These are phyloP conservation scores for Eulimnadia texana DNA, from an alignment of 1,140 invertebrate species.

Conservation along the genomic window DNA sequence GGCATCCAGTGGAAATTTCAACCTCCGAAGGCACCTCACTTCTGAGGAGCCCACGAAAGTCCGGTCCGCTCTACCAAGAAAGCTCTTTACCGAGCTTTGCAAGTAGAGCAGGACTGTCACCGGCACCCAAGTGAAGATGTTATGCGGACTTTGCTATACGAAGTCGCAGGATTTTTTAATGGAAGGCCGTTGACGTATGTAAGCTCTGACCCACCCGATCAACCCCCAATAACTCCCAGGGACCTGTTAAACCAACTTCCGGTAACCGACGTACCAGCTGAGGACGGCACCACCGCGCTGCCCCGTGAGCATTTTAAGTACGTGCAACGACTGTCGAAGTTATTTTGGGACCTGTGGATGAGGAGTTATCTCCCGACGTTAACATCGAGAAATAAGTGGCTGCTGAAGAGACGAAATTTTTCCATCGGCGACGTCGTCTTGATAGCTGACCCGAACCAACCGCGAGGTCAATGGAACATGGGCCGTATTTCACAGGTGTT, in stretches of 20 bases:
- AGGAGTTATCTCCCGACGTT: background rate
- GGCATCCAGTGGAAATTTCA: slow-evolving; percentile 30
- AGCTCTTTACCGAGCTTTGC: background rate
- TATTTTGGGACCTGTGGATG: slow-evolving; percentile 3
- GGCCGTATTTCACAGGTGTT: background rate
- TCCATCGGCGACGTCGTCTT: background rate
- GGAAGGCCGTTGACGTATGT: background rate
- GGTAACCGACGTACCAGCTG: background rate
- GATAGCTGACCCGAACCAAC: background rate
- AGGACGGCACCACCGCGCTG: too few species aligned
- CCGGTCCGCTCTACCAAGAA: background rate
- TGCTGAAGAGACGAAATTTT: too few species aligned
- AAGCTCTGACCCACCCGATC: background rate
- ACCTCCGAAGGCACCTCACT: slow-evolving; percentile 25
- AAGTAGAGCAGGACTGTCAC: background rate
- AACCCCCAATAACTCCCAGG: background rate
- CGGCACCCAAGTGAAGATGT: background rate
- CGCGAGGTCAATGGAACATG: background rate
- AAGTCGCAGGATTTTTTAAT: background rate
- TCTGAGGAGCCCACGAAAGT: slow-evolving; percentile 1
- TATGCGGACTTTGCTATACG: background rate
- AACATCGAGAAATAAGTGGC: background rate
- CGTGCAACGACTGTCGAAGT: background rate
- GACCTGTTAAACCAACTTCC: background rate
- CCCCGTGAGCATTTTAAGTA: background rate